These are phyloP conservation scores for Autographa gamma DNA, from an alignment of 2,888 invertebrate species.

Conservation along the genomic window DNA sequence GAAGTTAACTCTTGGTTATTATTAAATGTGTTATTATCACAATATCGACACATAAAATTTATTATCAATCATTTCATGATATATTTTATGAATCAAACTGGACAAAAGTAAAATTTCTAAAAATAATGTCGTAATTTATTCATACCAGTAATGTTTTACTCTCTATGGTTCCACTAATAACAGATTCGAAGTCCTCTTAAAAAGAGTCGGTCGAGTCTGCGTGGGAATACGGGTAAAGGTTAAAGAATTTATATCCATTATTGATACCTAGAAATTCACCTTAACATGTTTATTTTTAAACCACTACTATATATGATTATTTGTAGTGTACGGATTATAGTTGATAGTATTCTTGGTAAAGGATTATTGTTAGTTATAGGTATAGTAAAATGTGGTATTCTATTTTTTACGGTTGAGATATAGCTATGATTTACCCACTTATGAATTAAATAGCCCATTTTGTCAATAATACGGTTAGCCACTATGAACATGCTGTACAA, in stretches of 20 bases:
- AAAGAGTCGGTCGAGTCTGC: background rate
- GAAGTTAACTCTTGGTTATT: too few species aligned
- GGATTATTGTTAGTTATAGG: too few species aligned
- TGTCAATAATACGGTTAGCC: too few species aligned
- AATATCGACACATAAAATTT: too few species aligned
- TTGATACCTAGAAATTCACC: background rate
- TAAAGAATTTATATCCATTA: background rate
- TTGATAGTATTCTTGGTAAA: too few species aligned
- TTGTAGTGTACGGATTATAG: too few species aligned
- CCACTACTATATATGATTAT: background rate
- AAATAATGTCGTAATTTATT: background rate
- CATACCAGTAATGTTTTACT: background rate
- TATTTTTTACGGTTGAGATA: too few species aligned
- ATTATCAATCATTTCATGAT: background rate
- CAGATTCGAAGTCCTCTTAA: background rate
- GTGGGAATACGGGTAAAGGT: background rate
- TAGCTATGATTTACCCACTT: too few species aligned
- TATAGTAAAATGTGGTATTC: too few species aligned
- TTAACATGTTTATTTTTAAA: background rate
- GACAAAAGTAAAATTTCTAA: background rate
- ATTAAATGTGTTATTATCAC: too few species aligned
- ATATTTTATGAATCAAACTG: background rate
- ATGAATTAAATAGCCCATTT: too few species aligned
- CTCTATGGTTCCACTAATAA: background rate
- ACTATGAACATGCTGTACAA: too few species aligned